These are phyloP conservation scores for Rotaria magnacalcarata DNA, from an alignment of 2,888 invertebrate genomes.

Conservation along the genomic window DNA sequence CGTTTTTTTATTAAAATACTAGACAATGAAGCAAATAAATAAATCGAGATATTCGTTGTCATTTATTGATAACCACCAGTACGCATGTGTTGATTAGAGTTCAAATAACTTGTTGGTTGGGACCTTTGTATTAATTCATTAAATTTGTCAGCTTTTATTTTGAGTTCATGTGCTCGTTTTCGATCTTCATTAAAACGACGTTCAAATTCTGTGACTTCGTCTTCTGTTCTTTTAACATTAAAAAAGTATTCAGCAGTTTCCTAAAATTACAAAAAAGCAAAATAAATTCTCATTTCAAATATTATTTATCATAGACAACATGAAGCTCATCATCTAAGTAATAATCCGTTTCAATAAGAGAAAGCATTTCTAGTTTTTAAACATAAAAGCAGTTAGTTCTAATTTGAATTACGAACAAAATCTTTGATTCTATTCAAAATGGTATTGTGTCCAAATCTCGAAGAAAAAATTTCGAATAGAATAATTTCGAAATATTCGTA, in stretches of 20 bases:
- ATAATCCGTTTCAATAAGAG: too few relatives aligned
- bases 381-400: too few relatives aligned
- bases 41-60: neutral
- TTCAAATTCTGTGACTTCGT: neutral
- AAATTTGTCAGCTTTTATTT: slow-evolving; percentile 29
- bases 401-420: too few relatives aligned
- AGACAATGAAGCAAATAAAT: neutral
- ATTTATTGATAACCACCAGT: neutral
- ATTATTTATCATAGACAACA: too few relatives aligned
- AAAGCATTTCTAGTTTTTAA: too few relatives aligned
- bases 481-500: too few relatives aligned
- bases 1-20: neutral
- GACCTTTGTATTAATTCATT: neutral
- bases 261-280: neutral
- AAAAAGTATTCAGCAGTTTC: slow-evolving; percentile 25
- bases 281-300: too few relatives aligned
- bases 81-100: neutral
- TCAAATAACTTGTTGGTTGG: neutral
- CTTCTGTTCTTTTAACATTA: neutral
- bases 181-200: slow-evolving; percentile 20
- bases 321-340: too few relatives aligned
- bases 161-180: slow-evolving; percentile 17
- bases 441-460: too few relatives aligned
- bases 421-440: too few relatives aligned
- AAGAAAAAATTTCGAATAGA: too few relatives aligned